These are phyloP conservation scores for Acanthococcus lagerstroemiae DNA, from an alignment of 2,888 invertebrate species.

Conservation along the genomic window DNA sequence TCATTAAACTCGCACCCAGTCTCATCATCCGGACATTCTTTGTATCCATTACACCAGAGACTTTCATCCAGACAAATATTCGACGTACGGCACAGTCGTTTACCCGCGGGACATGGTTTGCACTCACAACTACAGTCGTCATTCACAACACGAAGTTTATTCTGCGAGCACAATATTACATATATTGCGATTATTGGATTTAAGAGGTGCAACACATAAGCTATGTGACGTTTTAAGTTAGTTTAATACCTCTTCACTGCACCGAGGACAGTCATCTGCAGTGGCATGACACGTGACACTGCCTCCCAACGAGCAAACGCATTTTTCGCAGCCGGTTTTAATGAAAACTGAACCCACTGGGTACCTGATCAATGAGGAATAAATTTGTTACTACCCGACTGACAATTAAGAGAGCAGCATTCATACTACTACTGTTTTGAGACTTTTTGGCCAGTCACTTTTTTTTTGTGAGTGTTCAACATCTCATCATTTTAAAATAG, in stretches of 20 bases:
- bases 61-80: constrained; percentile 58
- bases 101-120: constrained; percentile 56
- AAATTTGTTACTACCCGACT: no score
- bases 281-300: constrained; percentile 49
- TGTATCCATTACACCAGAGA: constrained; percentile 70
- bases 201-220: no score
- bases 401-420: no score
- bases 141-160: no score
- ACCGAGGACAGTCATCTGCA: constrained; percentile 21
- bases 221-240: no score
- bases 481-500: no score
- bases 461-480: no score
- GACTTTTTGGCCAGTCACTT: no score
- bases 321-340: constrained; percentile 64
- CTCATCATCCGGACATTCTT: constrained; percentile 78
- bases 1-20: no score
- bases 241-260: constrained; percentile 27
- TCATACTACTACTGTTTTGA: no score
- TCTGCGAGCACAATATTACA: no score
- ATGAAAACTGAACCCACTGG: constrained; percentile 54
- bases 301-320: constrained; percentile 68
- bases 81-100: constrained; percentile 61
- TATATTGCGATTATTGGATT: no score
- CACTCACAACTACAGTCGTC: constrained; percentile 58
- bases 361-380: constrained; percentile 42